Conservation (phyloP, 2,888 invertebrate genomes). For the Argyra leucocephala region DNA sequence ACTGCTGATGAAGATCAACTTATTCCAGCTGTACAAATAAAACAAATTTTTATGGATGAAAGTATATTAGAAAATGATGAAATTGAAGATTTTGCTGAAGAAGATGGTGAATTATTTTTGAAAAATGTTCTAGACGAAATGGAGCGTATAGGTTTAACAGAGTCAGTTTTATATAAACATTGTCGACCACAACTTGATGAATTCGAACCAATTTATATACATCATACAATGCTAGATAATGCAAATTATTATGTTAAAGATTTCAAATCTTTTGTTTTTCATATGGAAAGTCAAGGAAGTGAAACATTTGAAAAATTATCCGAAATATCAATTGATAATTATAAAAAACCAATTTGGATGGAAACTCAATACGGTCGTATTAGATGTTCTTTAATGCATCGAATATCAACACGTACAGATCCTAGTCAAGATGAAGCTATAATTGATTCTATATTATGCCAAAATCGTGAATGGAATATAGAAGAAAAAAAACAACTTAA, state of each 20-base stretch:
- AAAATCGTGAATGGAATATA: slow-evolving; percentile 34
- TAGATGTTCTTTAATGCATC: slow-evolving; percentile 39
- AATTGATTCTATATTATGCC: slow-evolving; percentile 37
- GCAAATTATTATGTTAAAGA: slow-evolving; percentile 36
- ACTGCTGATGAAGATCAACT: slow-evolving; percentile 29
- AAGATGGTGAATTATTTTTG: slow-evolving; percentile 33
- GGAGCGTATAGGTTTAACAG: slow-evolving; percentile 33
- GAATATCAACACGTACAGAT: slow-evolving; percentile 35
- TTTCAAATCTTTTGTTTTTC: slow-evolving; percentile 31
- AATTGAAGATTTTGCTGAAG: slow-evolving; percentile 26
- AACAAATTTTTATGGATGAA: slow-evolving; percentile 30
- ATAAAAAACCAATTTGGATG: slow-evolving; percentile 38
- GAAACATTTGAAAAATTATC: slow-evolving; percentile 35
- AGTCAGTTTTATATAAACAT: slow-evolving; percentile 36
- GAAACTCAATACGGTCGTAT: slow-evolving; percentile 40
- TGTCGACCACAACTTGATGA: slow-evolving; percentile 37
- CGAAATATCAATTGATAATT: slow-evolving; percentile 34
- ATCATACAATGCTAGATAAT: slow-evolving; percentile 36
- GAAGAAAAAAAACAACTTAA: slow-evolving; percentile 38
- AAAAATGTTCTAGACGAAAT: slow-evolving; percentile 37
- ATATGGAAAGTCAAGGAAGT: slow-evolving; percentile 37
- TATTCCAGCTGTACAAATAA: slow-evolving; percentile 14
- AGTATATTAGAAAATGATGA: slow-evolving; percentile 34
- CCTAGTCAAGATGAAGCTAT: slow-evolving; percentile 35
- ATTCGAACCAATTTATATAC: slow-evolving; percentile 37